phyloP scores from a whole-genome alignment of 2,113 vertebrate genomes.

The Odocoileus hemionus region DNA sequence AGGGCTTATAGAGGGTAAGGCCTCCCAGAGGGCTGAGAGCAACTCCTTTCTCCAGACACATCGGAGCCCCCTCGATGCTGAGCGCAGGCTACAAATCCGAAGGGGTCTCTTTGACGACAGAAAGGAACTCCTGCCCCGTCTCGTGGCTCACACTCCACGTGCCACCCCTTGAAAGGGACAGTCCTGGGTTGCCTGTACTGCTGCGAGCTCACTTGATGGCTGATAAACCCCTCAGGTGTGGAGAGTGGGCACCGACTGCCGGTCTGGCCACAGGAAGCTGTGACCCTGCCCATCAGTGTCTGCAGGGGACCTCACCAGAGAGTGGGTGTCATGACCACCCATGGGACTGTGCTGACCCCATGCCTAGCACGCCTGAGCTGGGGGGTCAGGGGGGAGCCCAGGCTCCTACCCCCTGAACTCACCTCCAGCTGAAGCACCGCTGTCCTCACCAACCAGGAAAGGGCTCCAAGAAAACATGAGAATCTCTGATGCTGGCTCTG shows the following conservation, averaged over 20 bases:
- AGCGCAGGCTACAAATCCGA: background rate
- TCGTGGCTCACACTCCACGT: rapidly evolving
- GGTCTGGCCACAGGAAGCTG: background rate
- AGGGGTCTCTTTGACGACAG: background rate
- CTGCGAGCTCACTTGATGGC: background rate
- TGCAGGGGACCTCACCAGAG: background rate
- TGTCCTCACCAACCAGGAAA: background rate
- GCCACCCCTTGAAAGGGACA: rapidly evolving
- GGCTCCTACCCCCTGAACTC: background rate
- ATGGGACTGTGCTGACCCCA: background rate
- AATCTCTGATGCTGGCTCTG: background rate
- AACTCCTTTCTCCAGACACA: background rate
- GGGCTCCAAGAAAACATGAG: background rate
- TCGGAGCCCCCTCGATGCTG: rapidly evolving
- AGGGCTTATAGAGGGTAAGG: background rate
- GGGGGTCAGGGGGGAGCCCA: background rate
- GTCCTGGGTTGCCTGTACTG: background rate
- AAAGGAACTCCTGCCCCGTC: background rate
- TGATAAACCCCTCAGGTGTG: background rate
- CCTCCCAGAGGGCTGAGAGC: background rate
- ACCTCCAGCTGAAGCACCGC: background rate
- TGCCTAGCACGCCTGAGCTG: background rate
- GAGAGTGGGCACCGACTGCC: background rate
- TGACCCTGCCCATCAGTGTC: background rate
- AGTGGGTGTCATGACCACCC: background rate